Conservation (phyloP, 2,888 invertebrate genomes). For the Sialis lutaria region DNA sequence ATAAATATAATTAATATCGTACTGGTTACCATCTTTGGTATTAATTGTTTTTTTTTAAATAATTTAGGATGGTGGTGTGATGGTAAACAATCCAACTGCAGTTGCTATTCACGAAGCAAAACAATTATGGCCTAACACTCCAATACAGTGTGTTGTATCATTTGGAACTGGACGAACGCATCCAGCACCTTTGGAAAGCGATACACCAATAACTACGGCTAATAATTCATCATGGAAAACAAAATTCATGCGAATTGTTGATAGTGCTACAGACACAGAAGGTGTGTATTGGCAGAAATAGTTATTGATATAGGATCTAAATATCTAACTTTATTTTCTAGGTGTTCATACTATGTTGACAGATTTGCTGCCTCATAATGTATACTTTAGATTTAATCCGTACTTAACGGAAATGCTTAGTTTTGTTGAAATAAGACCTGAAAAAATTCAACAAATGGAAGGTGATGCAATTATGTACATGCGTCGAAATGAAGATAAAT, state of each 20-base stretch:
- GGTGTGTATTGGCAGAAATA: slow-evolving; percentile 26
- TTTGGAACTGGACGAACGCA: slow-evolving; percentile 58
- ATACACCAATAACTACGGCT: slow-evolving; percentile 21
- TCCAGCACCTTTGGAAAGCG: slow-evolving; percentile 20
- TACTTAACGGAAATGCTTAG: slow-evolving; percentile 62
- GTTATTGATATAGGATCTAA: not conserved
- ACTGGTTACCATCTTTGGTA: no score
- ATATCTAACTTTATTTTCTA: slow-evolving; percentile 19
- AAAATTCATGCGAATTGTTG: slow-evolving; percentile 64
- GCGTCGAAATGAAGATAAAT: slow-evolving; percentile 63
- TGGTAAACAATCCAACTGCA: slow-evolving; percentile 78
- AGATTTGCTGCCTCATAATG: slow-evolving; percentile 52
- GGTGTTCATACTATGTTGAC: slow-evolving; percentile 61
- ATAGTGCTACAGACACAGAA: slow-evolving; percentile 78
- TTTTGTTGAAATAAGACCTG: slow-evolving; percentile 64
- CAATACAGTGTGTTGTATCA: slow-evolving; percentile 64
- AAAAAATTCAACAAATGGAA: slow-evolving; percentile 49
- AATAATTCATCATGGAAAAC: slow-evolving; percentile 47
- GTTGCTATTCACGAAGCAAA: slow-evolving; percentile 78
- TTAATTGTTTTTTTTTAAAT: not conserved
- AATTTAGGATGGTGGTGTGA: slow-evolving; percentile 61
- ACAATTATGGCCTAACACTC: slow-evolving; percentile 58
- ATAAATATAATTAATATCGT: no score
- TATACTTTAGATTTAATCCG: slow-evolving; percentile 78
- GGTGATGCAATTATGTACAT: slow-evolving; percentile 65